phyloP scores from a whole-genome alignment of 1,140 invertebrate species.

The Pollicipes pollicipes region DNA sequence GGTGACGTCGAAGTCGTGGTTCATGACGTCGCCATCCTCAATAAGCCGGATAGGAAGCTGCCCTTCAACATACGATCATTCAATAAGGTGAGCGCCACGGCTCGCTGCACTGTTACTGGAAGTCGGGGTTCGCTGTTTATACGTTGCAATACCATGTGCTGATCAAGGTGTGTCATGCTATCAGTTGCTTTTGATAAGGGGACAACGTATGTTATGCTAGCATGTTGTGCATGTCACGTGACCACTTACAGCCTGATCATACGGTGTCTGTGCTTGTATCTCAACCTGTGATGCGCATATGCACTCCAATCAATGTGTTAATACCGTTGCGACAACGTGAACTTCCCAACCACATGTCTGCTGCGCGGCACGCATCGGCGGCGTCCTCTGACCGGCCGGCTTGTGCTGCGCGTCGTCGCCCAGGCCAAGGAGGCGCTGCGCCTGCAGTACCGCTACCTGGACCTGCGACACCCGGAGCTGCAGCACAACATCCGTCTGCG shows the following conservation, averaged over 20 bases:
- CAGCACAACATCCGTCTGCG: slow-evolving; percentile 64
- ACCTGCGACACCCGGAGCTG: slow-evolving; percentile 57
- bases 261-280: too few relatives aligned
- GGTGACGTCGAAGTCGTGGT: slow-evolving; percentile 72
- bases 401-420: slow-evolving; percentile 2
- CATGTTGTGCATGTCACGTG: background rate
- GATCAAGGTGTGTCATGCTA: background rate
- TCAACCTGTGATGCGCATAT: too few relatives aligned
- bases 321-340: too few relatives aligned
- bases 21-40: slow-evolving; percentile 48
- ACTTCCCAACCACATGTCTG: background rate
- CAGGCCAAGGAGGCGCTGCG: slow-evolving; percentile 59
- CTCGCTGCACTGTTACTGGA: slow-evolving; percentile 2
- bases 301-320: too few relatives aligned
- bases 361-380: slow-evolving; percentile 6
- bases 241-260: too few relatives aligned
- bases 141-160: background rate
- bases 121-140: background rate
- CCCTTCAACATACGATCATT: slow-evolving; percentile 58
- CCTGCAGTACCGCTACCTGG: slow-evolving; percentile 69
- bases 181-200: background rate
- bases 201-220: background rate
- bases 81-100: slow-evolving; percentile 27
- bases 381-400: too few relatives aligned
- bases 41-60: slow-evolving; percentile 40